Evolutionary conservation across 2,797 vertebrate genomes (phyloP).

Genomic region (Chanos chanos): DNA sequence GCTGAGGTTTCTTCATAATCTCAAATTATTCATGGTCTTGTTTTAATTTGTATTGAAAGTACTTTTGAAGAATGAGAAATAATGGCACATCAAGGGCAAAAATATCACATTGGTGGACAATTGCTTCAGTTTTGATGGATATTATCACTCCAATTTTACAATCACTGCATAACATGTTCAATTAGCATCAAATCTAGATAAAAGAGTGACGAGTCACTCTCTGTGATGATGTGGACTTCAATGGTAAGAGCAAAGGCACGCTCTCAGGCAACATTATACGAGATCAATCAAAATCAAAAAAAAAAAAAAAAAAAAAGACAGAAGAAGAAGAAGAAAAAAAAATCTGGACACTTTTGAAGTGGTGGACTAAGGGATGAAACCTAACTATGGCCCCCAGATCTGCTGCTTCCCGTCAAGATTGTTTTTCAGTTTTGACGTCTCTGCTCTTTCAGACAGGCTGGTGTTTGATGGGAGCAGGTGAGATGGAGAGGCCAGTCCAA

Average conservation of each 20-base stretch:
- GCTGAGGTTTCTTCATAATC: background rate
- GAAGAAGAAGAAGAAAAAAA: constrained; percentile 29
- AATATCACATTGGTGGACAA: constrained; percentile 36
- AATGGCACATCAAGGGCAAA: constrained; percentile 38
- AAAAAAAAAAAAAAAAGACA: constrained; percentile 12
- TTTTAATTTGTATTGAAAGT: constrained; percentile 24
- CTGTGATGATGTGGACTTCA: constrained; percentile 36
- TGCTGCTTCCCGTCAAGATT: constrained; percentile 34
- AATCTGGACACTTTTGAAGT: constrained; percentile 52
- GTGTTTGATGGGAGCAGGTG: constrained; percentile 39
- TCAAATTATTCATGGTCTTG: background rate
- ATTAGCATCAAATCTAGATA: constrained; percentile 43
- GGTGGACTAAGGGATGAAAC: constrained; percentile 34
- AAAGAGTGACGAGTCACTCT: constrained; percentile 29
- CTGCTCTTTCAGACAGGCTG: constrained; percentile 29
- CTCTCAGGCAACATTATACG: constrained; percentile 38
- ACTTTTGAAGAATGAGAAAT: constrained; percentile 15
- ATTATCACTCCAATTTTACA: constrained; percentile 42
- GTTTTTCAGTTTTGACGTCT: constrained; percentile 40
- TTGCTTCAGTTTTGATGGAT: constrained; percentile 49
- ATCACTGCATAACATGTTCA: constrained; percentile 41
- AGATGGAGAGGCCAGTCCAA: constrained; percentile 34
- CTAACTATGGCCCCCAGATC: constrained; percentile 47
- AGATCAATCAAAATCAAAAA: constrained; percentile 44
- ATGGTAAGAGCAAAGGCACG: constrained; percentile 42